Evolutionary conservation across 2,888 invertebrate genomes (phyloP).

Genomic region (Cepaea hortensis): DNA sequence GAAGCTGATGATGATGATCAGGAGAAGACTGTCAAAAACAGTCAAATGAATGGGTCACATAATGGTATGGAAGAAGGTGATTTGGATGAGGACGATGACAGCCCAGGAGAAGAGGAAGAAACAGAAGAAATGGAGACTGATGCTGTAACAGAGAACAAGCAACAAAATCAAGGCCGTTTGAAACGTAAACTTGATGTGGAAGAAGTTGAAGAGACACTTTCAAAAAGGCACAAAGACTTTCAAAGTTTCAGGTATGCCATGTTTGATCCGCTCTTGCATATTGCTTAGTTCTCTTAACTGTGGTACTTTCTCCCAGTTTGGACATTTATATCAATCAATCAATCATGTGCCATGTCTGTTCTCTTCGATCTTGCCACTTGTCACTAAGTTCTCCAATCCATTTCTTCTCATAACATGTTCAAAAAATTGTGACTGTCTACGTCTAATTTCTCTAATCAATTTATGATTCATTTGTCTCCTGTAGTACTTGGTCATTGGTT

Average conservation of each 20-base stretch:
- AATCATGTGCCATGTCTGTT: no score
- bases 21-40: constrained; percentile 23
- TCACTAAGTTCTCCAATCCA: no score
- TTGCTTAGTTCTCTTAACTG: neutral
- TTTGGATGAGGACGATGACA: constrained; percentile 19
- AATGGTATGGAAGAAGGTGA: neutral
- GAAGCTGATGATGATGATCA: constrained; percentile 55
- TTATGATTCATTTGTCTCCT: no score
- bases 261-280: neutral
- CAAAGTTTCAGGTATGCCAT: constrained; percentile 46
- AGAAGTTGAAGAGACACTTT: constrained; percentile 70
- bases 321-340: no score
- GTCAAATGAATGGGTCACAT: neutral
- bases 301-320: neutral
- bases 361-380: no score
- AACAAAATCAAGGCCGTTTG: constrained; percentile 27
- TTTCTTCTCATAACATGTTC: no score
- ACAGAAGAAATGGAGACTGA: constrained; percentile 41
- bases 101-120: constrained; percentile 13
- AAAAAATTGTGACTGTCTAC: no score
- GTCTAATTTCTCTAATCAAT: no score
- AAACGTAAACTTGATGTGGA: constrained; percentile 63
- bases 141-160: constrained; percentile 39
- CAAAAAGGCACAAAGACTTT: constrained; percentile 70
- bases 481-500: no score